Conservation (phyloP, 2,113 vertebrate species). For the Hucho hucho region DNA sequence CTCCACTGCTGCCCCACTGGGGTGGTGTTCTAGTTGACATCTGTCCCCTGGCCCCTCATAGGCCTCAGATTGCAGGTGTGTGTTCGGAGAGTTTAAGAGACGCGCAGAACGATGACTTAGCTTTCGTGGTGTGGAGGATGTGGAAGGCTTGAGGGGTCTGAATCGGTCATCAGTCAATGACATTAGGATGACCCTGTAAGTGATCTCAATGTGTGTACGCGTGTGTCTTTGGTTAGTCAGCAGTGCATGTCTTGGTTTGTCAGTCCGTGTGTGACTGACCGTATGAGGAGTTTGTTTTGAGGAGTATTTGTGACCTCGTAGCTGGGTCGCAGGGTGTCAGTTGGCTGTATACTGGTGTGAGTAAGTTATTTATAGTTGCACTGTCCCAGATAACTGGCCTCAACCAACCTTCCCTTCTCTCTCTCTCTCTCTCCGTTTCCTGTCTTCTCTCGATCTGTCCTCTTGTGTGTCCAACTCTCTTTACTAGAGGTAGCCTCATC, state of each 20-base stretch:
- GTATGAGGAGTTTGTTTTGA: constrained; percentile 23
- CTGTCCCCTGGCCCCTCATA: constrained; percentile 40
- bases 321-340: constrained; percentile 45
- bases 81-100: background rate
- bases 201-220: background rate
- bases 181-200: background rate
- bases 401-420: constrained; percentile 32
- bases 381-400: constrained; percentile 66
- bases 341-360: constrained; percentile 28
- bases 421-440: constrained; percentile 6
- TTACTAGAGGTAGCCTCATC: background rate
- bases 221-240: background rate
- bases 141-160: background rate
- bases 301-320: constrained; percentile 49
- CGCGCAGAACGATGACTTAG: background rate
- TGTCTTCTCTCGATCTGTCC: too few species aligned
- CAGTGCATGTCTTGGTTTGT: background rate
- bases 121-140: constrained; percentile 6
- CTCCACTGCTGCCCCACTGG: background rate
- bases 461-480: background rate
- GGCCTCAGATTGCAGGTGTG: constrained; percentile 32
- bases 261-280: background rate
- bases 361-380: constrained; percentile 69
- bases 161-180: too few species aligned
- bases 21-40: constrained; percentile 41